phyloP scores from a whole-genome alignment of 2,113 vertebrate genomes.

The Cyprinus carpio region DNA sequence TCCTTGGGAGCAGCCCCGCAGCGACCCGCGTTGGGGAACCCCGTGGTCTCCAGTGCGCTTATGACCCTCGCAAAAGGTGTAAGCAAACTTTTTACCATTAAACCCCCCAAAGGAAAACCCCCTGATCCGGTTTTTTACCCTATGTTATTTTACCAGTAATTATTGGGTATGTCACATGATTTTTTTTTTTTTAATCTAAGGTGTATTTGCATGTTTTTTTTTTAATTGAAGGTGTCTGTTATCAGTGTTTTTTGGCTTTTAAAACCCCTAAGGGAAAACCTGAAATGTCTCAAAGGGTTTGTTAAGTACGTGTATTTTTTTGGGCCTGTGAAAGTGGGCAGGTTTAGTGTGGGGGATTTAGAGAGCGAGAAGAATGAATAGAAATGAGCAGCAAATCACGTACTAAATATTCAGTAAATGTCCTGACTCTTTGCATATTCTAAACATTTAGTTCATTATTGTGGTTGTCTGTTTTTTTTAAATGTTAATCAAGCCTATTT shows the following conservation, averaged over 20 bases:
- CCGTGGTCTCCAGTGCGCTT: too few species aligned
- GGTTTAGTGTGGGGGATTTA: too few species aligned
- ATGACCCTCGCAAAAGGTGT: too few species aligned
- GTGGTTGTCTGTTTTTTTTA: not conserved
- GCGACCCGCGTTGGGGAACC: too few species aligned
- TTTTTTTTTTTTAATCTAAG: not conserved
- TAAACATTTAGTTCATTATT: not conserved
- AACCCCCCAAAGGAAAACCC: conserved; percentile 97
- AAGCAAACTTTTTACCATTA: conserved; percentile 97
- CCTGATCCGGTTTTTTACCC: conserved; percentile 76
- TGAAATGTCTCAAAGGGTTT: conserved; percentile 19
- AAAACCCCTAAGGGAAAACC: not conserved
- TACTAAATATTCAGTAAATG: conserved; percentile 1
- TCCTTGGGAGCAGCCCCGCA: too few species aligned
- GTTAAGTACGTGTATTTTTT: not conserved
- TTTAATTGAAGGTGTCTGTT: conserved; percentile 3
- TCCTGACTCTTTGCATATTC: conserved; percentile 7
- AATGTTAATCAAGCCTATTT: not conserved
- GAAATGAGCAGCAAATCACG: not conserved
- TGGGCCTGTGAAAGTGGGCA: not conserved
- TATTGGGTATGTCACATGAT: too few species aligned
- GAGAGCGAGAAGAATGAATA: too few species aligned
- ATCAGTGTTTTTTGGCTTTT: not conserved
- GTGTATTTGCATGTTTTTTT: conserved; percentile 22
- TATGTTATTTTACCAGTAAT: too few species aligned